A percentile compares a stretch with the other conserved stretches of the same genome.
phyloP scores from a whole-genome alignment of 2,113 vertebrate genomes.

The Anolis carolinensis region DNA sequence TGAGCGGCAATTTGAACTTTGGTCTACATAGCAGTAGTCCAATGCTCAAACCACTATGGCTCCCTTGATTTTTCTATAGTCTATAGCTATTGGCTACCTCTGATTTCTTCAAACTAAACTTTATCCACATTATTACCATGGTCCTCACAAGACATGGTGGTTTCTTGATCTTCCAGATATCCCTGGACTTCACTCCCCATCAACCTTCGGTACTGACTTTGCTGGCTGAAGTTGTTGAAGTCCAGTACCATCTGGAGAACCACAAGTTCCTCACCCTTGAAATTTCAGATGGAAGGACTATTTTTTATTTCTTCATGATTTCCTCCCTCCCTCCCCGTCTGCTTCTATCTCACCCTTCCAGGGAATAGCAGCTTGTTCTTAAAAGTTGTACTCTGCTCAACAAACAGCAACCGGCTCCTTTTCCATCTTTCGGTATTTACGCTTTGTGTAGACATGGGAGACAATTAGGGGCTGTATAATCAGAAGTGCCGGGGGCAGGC shows the following conservation, averaged over 20 bases:
- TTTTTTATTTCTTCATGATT: not conserved
- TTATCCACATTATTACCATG: too few relatives aligned
- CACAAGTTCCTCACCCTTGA: not conserved
- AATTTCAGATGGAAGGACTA: not conserved
- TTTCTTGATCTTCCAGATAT: not conserved
- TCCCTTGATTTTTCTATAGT: too few relatives aligned
- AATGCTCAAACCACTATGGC: too few relatives aligned
- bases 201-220: not conserved
- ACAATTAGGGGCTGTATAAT: conserved; percentile 72
- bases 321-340: not conserved
- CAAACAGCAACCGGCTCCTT: conserved; percentile 35
- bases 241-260: not conserved
- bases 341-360: not conserved
- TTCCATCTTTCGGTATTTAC: conserved; percentile 43
- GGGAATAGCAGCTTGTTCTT: rapidly evolving
- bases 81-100: too few relatives aligned
- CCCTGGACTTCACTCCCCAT: not conserved
- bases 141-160: too few relatives aligned
- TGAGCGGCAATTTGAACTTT: too few relatives aligned
- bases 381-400: conserved; percentile 40
- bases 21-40: too few relatives aligned
- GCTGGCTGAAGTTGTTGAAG: not conserved
- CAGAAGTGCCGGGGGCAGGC: conserved; percentile 67
- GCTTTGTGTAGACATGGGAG: conserved; percentile 60
- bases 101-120: too few relatives aligned